These are phyloP conservation scores for Acestrorhynchus altus DNA, from an alignment of 2,797 vertebrate species.

Conservation along the genomic window DNA sequence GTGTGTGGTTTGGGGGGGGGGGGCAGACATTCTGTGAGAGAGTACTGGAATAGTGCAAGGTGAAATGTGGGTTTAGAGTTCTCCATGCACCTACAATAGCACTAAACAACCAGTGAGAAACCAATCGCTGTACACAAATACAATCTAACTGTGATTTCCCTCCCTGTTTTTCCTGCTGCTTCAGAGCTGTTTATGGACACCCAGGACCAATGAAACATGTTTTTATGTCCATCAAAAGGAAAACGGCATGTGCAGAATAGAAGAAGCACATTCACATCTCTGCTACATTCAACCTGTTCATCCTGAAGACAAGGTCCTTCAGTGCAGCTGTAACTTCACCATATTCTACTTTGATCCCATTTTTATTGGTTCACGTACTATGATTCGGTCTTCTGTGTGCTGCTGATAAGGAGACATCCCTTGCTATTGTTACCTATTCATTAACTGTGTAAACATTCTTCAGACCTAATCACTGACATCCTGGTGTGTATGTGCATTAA, in stretches of 20 bases:
- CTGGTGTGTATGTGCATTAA: background rate
- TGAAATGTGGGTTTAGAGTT: background rate
- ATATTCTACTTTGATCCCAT: background rate
- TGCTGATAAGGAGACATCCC: background rate
- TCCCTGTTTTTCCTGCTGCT: background rate
- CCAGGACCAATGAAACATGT: background rate
- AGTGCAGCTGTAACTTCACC: background rate
- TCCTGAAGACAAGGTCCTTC: background rate
- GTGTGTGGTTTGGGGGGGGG: too few relatives aligned
- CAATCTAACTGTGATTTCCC: background rate
- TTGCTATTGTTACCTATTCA: background rate
- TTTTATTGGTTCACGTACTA: background rate
- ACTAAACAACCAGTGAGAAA: constrained; percentile 2
- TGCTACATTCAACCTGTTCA: background rate
- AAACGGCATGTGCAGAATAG: background rate
- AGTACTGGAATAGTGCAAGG: background rate
- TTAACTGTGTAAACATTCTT: background rate
- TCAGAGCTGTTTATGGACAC: background rate
- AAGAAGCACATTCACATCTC: constrained; percentile 16
- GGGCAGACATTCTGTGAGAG: too few relatives aligned
- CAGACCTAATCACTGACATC: background rate
- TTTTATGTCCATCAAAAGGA: constrained; percentile 4
- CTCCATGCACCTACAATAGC: constrained; percentile 9
- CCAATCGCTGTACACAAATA: constrained; percentile 14
- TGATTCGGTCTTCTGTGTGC: background rate